Conservation (phyloP, 2,888 invertebrate genomes). For the Prenolepis imparis region DNA sequence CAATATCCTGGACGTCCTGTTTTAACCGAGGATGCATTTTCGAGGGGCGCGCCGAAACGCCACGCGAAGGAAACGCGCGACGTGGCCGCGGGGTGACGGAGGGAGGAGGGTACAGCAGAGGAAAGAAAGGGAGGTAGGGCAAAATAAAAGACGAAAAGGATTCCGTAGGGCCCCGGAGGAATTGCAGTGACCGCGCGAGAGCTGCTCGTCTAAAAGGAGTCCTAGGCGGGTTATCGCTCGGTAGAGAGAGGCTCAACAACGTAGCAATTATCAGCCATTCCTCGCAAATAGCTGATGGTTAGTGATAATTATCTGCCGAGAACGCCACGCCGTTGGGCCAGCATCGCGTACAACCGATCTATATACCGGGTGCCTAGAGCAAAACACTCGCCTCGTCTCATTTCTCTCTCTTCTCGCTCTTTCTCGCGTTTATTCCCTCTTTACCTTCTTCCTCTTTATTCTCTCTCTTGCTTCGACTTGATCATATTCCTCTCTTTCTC, state of each 20-base stretch:
- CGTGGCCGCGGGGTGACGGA: conserved; percentile 31
- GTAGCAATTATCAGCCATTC: conserved; percentile 86
- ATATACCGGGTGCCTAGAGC: conserved; percentile 81
- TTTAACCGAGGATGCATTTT: conserved; percentile 36
- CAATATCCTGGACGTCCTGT: background rate
- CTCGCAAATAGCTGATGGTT: conserved; percentile 86
- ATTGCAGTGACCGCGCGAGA: conserved; percentile 76
- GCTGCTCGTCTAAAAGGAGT: conserved; percentile 81
- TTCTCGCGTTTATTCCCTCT: background rate
- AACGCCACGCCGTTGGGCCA: conserved; percentile 83
- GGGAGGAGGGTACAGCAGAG: background rate
- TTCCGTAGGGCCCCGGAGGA: conserved; percentile 63
- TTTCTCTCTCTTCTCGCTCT: background rate
- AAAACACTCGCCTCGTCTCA: conserved; percentile 44
- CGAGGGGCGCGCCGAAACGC: conserved; percentile 24
- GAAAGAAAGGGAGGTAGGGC: conserved; percentile 46
- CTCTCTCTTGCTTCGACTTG: background rate
- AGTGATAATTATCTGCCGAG: conserved; percentile 86
- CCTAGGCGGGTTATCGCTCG: conserved; percentile 84
- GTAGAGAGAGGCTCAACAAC: conserved; percentile 84
- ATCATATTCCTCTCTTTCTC: background rate
- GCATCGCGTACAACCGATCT: conserved; percentile 80
- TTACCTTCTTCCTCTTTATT: background rate
- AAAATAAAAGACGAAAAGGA: conserved; percentile 47
- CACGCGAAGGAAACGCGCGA: conserved; percentile 54